Evolutionary conservation across 2,888 invertebrate genomes (phyloP), one percentile per base, ranked within the genome.

Genomic region (Ichneumoninae sp.): DNA sequence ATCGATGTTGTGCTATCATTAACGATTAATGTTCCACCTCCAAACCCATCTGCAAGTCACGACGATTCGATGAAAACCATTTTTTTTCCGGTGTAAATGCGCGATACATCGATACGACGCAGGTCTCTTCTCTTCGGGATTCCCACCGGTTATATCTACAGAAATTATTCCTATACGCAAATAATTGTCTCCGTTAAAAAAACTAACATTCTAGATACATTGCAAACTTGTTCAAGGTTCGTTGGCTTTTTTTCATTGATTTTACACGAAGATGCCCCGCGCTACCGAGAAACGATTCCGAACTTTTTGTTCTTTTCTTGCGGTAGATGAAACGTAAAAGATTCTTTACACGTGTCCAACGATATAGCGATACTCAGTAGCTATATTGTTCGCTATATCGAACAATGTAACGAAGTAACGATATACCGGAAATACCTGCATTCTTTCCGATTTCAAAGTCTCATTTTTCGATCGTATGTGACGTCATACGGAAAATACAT

Each of bases 221-320:
- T 22, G n/a, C 50, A 26, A 8, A 26, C 78, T 60, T 63, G 69
- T 47, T 78, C 69, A 78, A 78, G 63, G 69, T 10, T n/a, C 57
- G 19, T 47, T 16, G 1, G 26, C 36, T 44, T 68, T 40, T 78
- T 69, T 78, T 5, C 33, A 22, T 36, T 30, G 13, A 47, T 50
- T 13, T 60, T 26, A 13, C n/a, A 36, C 50, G 33, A 22, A 7
- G 30, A 8, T 40, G 1, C 36, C n/a, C 33, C n/a, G n/a, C 65
- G 16, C 40, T 63, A 36, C 50, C 47, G 57, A 26, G 57, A 57
- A 57, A 57, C 54, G 54, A 57, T 57, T 26, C 4, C 10, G 13
- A 26, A 57, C 26, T 57, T 57, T 57, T 57, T 57, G 57, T 57
- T 4, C 13, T 26, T 57, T 57, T 26, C 22, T 57, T 57, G 13